phyloP scores from a whole-genome alignment of 2,797 vertebrate genomes.

The Epinephelus coioides region DNA sequence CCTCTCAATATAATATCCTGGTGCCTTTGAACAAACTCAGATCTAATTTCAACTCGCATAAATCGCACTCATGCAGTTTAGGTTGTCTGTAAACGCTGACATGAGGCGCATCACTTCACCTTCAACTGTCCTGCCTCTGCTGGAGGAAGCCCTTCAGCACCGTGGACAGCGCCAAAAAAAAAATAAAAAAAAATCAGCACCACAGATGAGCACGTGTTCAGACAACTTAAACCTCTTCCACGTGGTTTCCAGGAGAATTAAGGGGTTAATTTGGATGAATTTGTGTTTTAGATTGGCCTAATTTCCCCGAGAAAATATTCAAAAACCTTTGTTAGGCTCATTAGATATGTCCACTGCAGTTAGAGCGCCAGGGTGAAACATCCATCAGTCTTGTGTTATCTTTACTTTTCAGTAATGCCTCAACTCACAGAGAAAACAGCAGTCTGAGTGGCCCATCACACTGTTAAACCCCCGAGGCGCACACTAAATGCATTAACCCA shows the following conservation, averaged over 20 bases:
- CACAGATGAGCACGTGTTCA: background rate
- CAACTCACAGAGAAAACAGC: conserved; percentile 27
- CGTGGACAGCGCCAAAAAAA: conserved; percentile 47
- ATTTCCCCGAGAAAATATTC: conserved; percentile 3
- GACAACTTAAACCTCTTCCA: background rate
- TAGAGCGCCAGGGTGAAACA: conserved; percentile 14
- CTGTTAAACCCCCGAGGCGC: conserved; percentile 1
- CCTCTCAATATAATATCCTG: conserved; percentile 7
- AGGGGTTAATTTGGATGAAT: background rate
- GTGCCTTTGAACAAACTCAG: conserved; percentile 43
- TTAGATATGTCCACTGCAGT: conserved; percentile 18
- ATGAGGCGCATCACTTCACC: conserved; percentile 45
- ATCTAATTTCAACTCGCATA: conserved; percentile 34
- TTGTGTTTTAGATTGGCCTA: conserved; percentile 5
- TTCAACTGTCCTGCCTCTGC: conserved; percentile 48
- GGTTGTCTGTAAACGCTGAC: conserved; percentile 46
- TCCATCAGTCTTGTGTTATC: conserved; percentile 38
- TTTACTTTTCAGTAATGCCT: conserved; percentile 49
- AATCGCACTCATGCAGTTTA: conserved; percentile 22
- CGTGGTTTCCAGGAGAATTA: background rate
- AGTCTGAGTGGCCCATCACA: conserved; percentile 5
- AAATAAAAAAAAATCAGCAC: background rate
- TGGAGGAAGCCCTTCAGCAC: conserved; percentile 59
- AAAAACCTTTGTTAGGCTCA: conserved; percentile 17
- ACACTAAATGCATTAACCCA: conserved; percentile 38